Conservation (phyloP, 1,140 invertebrate species). For the Drepana arcuata region DNA sequence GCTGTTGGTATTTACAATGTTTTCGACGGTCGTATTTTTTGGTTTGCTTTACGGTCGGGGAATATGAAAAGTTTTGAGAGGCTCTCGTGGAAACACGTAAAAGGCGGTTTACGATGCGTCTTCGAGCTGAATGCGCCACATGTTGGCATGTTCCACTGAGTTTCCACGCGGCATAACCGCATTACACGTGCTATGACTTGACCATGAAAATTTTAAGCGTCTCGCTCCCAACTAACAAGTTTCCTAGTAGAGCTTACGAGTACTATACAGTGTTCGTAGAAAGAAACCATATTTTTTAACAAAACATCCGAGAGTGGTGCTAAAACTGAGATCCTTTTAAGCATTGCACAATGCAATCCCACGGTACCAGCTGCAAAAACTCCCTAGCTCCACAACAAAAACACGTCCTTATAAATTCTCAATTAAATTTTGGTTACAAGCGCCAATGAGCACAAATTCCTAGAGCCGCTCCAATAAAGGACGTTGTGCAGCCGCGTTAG, state of each 20-base stretch:
- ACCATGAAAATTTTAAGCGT: slow-evolving; percentile 68
- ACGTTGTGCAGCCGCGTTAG: slow-evolving; percentile 68
- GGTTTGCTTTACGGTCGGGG: slow-evolving; percentile 59
- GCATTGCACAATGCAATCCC: slow-evolving; percentile 29
- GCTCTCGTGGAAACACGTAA: slow-evolving; percentile 62
- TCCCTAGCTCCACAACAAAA: slow-evolving; percentile 43
- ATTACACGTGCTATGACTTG: slow-evolving; percentile 62
- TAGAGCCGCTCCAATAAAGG: slow-evolving; percentile 70
- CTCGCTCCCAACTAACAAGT: slow-evolving; percentile 50
- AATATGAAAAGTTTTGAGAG: slow-evolving; percentile 71
- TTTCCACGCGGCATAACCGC: slow-evolving; percentile 49
- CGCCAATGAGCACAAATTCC: slow-evolving; percentile 68
- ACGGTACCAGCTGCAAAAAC: slow-evolving; percentile 45
- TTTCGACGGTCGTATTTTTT: slow-evolving; percentile 69
- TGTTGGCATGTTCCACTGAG: slow-evolving; percentile 52
- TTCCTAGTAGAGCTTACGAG: too few relatives aligned
- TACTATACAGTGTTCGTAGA: too few relatives aligned
- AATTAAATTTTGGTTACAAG: slow-evolving; percentile 69
- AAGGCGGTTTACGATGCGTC: slow-evolving; percentile 69
- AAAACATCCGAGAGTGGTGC: slow-evolving; percentile 24
- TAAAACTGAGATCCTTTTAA: slow-evolving; percentile 40
- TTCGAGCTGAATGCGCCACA: slow-evolving; percentile 62
- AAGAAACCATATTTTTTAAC: too few relatives aligned
- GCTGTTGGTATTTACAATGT: slow-evolving; percentile 66
- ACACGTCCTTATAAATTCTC: slow-evolving; percentile 65